Percentiles rank a stretch among this genome's conserved stretches.
These are phyloP conservation scores for Pasiphila rectangulata DNA, from an alignment of 2,888 invertebrate genomes.

Conservation along the genomic window DNA sequence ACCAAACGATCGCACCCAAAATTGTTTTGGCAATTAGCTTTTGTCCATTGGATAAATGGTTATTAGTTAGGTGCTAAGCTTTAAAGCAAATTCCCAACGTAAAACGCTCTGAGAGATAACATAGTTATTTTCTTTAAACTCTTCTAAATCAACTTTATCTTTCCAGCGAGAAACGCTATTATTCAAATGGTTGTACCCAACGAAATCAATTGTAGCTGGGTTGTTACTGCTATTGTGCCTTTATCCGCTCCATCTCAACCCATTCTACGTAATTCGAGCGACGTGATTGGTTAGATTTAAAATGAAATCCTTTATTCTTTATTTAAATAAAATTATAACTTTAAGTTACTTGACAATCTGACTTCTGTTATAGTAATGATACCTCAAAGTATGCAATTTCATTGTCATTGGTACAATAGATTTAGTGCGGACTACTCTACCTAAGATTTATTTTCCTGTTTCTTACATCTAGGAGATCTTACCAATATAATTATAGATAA, in stretches of 20 bases:
- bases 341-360: background rate
- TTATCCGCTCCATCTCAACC: constrained; percentile 19
- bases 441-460: too few species aligned
- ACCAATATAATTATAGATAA: too few species aligned
- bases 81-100: background rate
- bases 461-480: too few species aligned
- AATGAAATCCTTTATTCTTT: constrained; percentile 5
- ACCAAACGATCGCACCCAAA: constrained; percentile 15
- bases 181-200: constrained; percentile 14
- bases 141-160: constrained; percentile 7
- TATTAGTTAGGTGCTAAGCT: background rate
- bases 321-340: constrained; percentile 3
- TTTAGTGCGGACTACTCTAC: too few species aligned
- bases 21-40: background rate
- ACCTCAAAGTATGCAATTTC: too few species aligned
- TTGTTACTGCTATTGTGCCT: constrained; percentile 14
- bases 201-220: constrained; percentile 13
- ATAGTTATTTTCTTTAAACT: constrained; percentile 5
- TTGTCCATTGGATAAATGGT: background rate
- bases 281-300: constrained; percentile 29
- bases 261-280: constrained; percentile 18
- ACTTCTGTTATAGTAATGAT: too few species aligned
- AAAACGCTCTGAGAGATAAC: constrained; percentile 4
- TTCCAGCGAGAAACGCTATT: constrained; percentile 4
- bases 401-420: too few species aligned